Conservation (phyloP, 1,140 invertebrate species). For the Monomorium pharaonis region DNA sequence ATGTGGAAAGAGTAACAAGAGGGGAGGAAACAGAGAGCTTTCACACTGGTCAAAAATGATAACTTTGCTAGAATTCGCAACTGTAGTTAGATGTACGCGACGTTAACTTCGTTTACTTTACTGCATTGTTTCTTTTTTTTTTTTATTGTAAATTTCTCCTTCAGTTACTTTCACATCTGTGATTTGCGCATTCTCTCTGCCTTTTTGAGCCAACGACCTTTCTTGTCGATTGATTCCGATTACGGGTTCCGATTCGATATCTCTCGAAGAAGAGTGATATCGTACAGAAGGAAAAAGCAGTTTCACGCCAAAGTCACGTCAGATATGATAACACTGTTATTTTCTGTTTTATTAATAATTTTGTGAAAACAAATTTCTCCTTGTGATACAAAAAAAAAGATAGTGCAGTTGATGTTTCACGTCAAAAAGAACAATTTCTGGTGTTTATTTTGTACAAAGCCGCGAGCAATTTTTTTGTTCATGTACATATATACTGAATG, state of each 20-base stretch:
- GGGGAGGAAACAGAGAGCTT: constrained; percentile 15
- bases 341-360: not conserved
- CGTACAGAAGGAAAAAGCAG: not conserved
- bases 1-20: not conserved
- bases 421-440: not conserved
- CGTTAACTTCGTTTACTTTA: constrained; percentile 9
- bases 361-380: not conserved
- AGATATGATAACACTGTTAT: not conserved
- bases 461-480: not conserved
- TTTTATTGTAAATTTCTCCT: not conserved
- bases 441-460: not conserved
- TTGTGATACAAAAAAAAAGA: not conserved
- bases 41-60: constrained; percentile 68
- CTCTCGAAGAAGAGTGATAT: not conserved
- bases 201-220: not conserved
- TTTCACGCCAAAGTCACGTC: not conserved
- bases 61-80: constrained; percentile 70
- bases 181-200: not conserved
- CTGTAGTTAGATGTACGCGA: constrained; percentile 45
- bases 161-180: not conserved
- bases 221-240: not conserved
- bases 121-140: not conserved
- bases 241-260: not conserved
- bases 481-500: not conserved
- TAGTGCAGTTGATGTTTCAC: not conserved